Conservation (phyloP, 2,797 vertebrate genomes). For the Austrolebias charrua region DNA sequence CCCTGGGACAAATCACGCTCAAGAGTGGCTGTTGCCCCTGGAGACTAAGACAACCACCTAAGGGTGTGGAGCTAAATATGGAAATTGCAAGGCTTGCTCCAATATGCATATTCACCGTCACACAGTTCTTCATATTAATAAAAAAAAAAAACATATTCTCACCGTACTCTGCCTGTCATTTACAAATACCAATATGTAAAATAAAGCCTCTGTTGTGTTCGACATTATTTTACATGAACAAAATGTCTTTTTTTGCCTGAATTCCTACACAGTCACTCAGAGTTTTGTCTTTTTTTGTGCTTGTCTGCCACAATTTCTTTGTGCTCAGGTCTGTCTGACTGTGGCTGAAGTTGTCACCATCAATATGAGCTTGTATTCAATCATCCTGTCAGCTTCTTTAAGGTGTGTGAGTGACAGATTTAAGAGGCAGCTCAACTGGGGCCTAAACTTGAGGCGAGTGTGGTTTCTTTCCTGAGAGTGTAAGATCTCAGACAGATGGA, state of each 20-base stretch:
- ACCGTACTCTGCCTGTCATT: conserved; percentile 19
- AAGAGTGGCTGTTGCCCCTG: conserved; percentile 70
- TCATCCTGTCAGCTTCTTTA: conserved; percentile 81
- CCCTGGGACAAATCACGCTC: conserved; percentile 77
- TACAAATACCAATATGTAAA: conserved; percentile 39
- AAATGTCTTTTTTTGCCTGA: conserved; percentile 22
- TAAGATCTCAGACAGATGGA: conserved; percentile 76
- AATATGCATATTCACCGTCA: conserved; percentile 66
- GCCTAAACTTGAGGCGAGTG: conserved; percentile 76
- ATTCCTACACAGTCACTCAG: conserved; percentile 40
- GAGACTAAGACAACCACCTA: conserved; percentile 68
- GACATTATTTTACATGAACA: conserved; percentile 45
- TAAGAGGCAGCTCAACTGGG: conserved; percentile 74
- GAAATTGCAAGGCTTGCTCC: conserved; percentile 68
- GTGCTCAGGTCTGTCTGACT: conserved; percentile 74
- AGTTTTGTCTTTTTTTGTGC: conserved; percentile 40
- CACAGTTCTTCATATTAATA: conserved; percentile 56
- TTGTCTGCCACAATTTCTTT: conserved; percentile 56
- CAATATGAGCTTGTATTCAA: conserved; percentile 80
- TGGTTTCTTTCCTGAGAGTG: conserved; percentile 68
- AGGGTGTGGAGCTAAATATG: conserved; percentile 74
- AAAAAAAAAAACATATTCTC: conserved; percentile 33
- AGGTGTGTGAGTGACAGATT: conserved; percentile 78
- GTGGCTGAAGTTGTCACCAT: conserved; percentile 76
- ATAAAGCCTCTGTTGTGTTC: conserved; percentile 24